Base-by-base conservation (phyloP, 2,888 invertebrate genomes). In the Hanleya hanleyi region DNA sequence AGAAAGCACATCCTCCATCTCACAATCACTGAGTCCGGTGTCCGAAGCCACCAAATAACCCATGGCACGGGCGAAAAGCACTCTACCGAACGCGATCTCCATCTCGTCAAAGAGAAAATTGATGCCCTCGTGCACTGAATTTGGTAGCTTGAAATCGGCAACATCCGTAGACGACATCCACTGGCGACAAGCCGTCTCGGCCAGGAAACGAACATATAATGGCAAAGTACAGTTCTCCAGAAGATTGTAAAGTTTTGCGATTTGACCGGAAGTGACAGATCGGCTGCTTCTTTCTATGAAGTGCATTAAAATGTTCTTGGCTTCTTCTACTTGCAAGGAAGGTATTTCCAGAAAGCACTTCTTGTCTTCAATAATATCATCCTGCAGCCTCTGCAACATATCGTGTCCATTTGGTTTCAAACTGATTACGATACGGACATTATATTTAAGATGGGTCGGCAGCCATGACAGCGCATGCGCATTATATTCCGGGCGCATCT, bases 1-100 rank as follows among this genome's bases (percentile, higher is more conserved):
- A 4, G 89, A 89, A 37, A 90, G 75, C n/a, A 90, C 68, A 70
- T 90, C 90, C 62, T 88, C 87, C 86, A 90, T 88, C 79, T 90
- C 90, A 73, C 84, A 82, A 77, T 90, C 90, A 74, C 88, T 88
- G 18, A 90, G 77, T 4, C 90, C 90, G 1, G 85, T 85, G 0
- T 71, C 77, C 1, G 90, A 89, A 22, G 87, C 87, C 9, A 85
- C 87, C 38, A 90, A 66, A 75, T 86, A 88, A 29, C 86, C 82
- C 22, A 57, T 22, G 4, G 57, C 15, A 22, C 57, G 18, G 1
- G 32, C 4, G 22, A 29, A 15, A 15, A 32, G 22, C 22, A 57
- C 29, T 4, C 12, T 15, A 57, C 57, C 57, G 29, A 22, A 57
- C 26, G 22, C 26, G 22, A 29, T 29, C 32, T 57, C 57, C 57